A percentile compares a stretch with the other conserved stretches of the same genome.
Evolutionary conservation across 2,888 invertebrate genomes (phyloP).

Genomic region (Eurois occulta): DNA sequence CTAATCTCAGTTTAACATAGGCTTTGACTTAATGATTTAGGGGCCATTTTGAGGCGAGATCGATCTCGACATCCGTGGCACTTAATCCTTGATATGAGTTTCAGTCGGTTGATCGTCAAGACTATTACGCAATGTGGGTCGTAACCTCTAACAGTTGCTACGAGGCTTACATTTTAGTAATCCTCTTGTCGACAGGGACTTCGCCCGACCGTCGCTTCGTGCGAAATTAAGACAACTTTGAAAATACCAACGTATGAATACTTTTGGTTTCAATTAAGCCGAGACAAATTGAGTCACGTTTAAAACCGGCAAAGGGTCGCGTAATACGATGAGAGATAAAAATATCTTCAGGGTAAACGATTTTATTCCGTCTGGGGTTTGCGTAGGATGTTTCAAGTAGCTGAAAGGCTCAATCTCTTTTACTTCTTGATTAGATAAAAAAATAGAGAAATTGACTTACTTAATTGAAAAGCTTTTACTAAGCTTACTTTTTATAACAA

Average conservation of each 20-base stretch:
- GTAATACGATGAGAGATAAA: slow-evolving; percentile 60
- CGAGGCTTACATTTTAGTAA: slow-evolving; percentile 75
- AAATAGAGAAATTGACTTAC: not conserved
- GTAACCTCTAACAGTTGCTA: slow-evolving; percentile 66
- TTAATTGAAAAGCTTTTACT: slow-evolving; percentile 18
- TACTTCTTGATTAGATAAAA: slow-evolving; percentile 39
- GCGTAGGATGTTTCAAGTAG: slow-evolving; percentile 36
- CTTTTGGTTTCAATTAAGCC: slow-evolving; percentile 67
- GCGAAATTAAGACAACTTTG: slow-evolving; percentile 65
- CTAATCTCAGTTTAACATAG: slow-evolving; percentile 71
- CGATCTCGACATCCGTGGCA: slow-evolving; percentile 67
- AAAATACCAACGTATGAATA: slow-evolving; percentile 65
- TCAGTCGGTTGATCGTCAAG: slow-evolving; percentile 74
- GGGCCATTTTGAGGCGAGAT: slow-evolving; percentile 67
- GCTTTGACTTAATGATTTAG: slow-evolving; percentile 71
- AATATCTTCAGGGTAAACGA: slow-evolving; percentile 60
- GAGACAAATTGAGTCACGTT: slow-evolving; percentile 59
- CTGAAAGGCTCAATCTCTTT: slow-evolving; percentile 37
- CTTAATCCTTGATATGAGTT: slow-evolving; percentile 83
- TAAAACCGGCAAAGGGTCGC: slow-evolving; percentile 58
- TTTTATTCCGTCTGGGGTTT: slow-evolving; percentile 53
- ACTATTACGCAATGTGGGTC: slow-evolving; percentile 69
- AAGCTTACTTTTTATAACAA: not conserved
- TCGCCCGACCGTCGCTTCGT: slow-evolving; percentile 49
- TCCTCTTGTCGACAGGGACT: slow-evolving; percentile 75